Conservation (phyloP, 92 coral and sea anemone genomes). For the Bergia puertoricense region DNA sequence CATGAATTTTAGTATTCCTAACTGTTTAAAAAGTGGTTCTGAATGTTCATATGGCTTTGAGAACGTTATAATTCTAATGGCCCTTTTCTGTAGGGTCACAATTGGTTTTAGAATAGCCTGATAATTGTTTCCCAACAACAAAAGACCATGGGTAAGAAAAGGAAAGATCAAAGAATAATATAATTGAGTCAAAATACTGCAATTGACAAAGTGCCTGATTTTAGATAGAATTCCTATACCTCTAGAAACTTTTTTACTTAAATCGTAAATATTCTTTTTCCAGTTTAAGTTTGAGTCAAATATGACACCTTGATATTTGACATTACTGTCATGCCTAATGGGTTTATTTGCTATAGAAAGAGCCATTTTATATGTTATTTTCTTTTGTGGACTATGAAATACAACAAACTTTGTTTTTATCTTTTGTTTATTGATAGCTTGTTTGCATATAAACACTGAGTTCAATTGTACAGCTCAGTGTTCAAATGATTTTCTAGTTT, state of each 20-base stretch:
- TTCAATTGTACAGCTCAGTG: too few species aligned
- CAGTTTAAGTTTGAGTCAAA: too few species aligned
- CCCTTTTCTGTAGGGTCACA: slow-evolving; percentile 45
- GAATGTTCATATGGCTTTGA: slow-evolving; percentile 19
- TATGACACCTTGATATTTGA: too few species aligned
- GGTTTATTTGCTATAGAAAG: too few species aligned
- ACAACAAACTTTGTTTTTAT: too few species aligned
- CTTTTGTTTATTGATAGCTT: too few species aligned
- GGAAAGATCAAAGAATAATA: slow-evolving; percentile 7
- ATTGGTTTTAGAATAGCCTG: slow-evolving; percentile 36
- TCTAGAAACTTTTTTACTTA: slow-evolving; percentile 29
- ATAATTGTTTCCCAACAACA: slow-evolving; percentile 28
- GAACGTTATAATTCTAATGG: not conserved
- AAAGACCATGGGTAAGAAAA: slow-evolving; percentile 33
- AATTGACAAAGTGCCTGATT: slow-evolving; percentile 14
- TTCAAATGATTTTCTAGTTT: too few species aligned
- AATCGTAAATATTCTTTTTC: too few species aligned
- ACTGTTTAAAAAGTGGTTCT: slow-evolving; percentile 38
- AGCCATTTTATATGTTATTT: too few species aligned
- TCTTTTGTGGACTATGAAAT: too few species aligned
- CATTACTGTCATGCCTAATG: too few species aligned
- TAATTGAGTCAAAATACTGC: slow-evolving; percentile 10
- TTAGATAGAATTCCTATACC: slow-evolving; percentile 26
- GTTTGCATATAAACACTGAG: too few species aligned
- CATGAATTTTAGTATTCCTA: slow-evolving; percentile 9